Conservation (phyloP, 2,797 vertebrate species). For the Lithobates sylvaticus region DNA sequence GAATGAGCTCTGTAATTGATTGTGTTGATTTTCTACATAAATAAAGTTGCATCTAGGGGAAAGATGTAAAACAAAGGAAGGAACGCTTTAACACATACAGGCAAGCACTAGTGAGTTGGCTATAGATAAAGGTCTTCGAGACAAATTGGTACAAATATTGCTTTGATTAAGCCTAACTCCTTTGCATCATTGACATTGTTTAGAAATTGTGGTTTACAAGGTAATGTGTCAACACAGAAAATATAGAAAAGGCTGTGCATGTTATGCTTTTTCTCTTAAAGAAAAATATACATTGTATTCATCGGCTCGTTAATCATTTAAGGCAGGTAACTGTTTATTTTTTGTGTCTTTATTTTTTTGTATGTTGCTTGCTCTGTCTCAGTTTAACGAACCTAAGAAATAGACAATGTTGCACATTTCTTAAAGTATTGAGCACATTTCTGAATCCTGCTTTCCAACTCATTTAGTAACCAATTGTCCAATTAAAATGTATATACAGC, state of each 20-base stretch:
- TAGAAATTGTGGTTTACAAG: conserved; percentile 38
- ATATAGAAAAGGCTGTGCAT: conserved; percentile 7
- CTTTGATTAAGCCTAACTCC: conserved; percentile 22
- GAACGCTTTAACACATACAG: conserved; percentile 56
- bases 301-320: conserved; percentile 18
- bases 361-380: neutral
- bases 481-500: no score
- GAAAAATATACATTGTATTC: conserved; percentile 47
- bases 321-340: conserved; percentile 15
- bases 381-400: neutral
- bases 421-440: neutral
- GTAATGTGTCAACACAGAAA: conserved; percentile 45
- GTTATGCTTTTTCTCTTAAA: conserved; percentile 35
- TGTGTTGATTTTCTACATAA: conserved; percentile 59
- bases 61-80: conserved; percentile 58
- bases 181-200: conserved; percentile 41
- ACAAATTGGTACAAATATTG: conserved; percentile 41
- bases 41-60: conserved; percentile 60
- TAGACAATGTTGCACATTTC: neutral
- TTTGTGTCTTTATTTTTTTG: neutral
- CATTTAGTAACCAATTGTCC: no score
- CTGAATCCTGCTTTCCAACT: neutral
- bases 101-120: conserved; percentile 5
- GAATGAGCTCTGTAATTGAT: conserved; percentile 59
- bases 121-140: conserved; percentile 36